These are phyloP conservation scores for Eurytoma californica DNA, from an alignment of 2,888 invertebrate species.

Conservation along the genomic window DNA sequence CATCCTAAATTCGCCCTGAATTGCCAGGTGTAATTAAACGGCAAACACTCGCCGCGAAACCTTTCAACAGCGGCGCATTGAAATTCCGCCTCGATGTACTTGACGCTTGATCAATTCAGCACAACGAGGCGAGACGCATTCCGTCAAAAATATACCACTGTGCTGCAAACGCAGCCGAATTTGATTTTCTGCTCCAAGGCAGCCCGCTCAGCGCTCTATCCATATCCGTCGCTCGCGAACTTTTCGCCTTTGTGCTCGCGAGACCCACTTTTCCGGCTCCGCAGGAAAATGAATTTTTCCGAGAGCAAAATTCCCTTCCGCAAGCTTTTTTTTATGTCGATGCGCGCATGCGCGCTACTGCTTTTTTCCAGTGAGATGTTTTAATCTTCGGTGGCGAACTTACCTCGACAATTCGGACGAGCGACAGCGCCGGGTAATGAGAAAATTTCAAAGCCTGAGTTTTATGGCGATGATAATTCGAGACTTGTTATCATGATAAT, in stretches of 20 bases:
- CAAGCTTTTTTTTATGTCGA: no score
- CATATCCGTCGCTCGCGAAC: background rate
- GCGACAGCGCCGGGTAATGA: no score
- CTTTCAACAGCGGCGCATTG: no score
- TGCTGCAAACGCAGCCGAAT: background rate
- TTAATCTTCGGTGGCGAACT: no score
- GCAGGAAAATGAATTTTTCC: constrained; percentile 19
- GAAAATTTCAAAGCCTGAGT: no score
- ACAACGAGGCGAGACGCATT: background rate
- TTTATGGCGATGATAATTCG: no score
- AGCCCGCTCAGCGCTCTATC: background rate
- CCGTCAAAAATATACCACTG: background rate
- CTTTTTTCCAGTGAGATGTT: no score
- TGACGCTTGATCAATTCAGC: background rate
- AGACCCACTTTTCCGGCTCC: background rate
- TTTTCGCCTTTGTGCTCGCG: background rate
- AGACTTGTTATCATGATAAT: no score
- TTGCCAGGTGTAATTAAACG: background rate
- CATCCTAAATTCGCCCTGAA: no score
- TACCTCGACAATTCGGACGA: no score
- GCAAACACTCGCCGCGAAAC: background rate
- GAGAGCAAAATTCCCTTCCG: constrained; percentile 1
- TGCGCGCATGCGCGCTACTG: no score
- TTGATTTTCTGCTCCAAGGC: background rate
- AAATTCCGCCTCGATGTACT: background rate